Percentiles rank a stretch among this genome's conserved stretches.
These are phyloP conservation scores for Oryzias melastigma DNA, from an alignment of 2,113 vertebrate genomes.

Conservation along the genomic window DNA sequence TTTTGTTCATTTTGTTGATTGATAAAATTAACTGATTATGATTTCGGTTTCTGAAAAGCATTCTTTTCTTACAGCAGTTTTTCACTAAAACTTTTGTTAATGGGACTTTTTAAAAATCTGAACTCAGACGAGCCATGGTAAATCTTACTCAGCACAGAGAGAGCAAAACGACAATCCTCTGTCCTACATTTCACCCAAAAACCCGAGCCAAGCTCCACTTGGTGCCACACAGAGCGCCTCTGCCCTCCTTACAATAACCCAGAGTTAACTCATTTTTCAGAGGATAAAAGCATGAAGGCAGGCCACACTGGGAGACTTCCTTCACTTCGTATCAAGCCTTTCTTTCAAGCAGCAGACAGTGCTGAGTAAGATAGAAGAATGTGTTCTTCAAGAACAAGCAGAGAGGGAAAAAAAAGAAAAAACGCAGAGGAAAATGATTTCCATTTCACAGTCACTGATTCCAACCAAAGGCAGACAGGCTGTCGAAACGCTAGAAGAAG, in stretches of 20 bases:
- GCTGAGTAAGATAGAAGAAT: slow-evolving; percentile 7
- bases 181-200: slow-evolving; percentile 34
- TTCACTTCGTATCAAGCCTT: slow-evolving; percentile 7
- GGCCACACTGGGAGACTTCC: slow-evolving; percentile 10
- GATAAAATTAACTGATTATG: too few species aligned
- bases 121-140: slow-evolving; percentile 17
- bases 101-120: background rate
- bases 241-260: slow-evolving; percentile 6
- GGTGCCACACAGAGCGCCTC: slow-evolving; percentile 9
- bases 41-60: too few species aligned
- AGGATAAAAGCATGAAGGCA: slow-evolving; percentile 20
- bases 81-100: too few species aligned
- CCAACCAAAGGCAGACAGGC: background rate
- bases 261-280: slow-evolving; percentile 6
- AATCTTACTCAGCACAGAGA: slow-evolving; percentile 18
- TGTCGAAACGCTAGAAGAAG: background rate
- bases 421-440: background rate
- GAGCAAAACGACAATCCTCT: slow-evolving; percentile 9
- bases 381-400: slow-evolving; percentile 6
- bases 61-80: too few species aligned
- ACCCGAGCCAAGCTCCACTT: slow-evolving; percentile 7
- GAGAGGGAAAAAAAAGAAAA: background rate
- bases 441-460: slow-evolving; percentile 13
- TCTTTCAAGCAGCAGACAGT: slow-evolving; percentile 14
- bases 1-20: too few species aligned